Evolutionary conservation across 2,888 invertebrate species (phyloP), one percentile per base, ranked within the genome.

Genomic region (Graphium colonna): DNA sequence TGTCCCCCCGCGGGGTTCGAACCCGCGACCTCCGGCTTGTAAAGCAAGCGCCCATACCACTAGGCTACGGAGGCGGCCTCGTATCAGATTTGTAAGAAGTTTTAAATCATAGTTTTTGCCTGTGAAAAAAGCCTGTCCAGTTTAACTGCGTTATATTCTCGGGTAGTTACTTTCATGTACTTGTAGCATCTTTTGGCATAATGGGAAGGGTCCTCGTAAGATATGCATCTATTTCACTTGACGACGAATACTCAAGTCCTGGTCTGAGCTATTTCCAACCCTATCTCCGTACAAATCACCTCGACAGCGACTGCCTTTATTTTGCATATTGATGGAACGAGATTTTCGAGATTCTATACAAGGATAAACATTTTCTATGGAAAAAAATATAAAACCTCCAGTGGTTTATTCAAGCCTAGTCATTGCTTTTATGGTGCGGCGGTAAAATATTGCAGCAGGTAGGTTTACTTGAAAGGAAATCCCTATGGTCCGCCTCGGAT

Each of bases 381-480:
- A 52, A 52, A 52, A 52, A 48, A 48, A 21, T 21, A 21, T 21
- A 21, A 28, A 13, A 31, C 26, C 7, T 40, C 16, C 28, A n/a
- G 21, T 36, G 39, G 52, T 43, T 52, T 48, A 48, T 55, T 47
- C 9, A 51, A 51, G 47, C 42, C 21, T 17, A 47, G 44, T 54
- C 59, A 54, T 57, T 56, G 47, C 50, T 53, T 21, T 49, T 47
- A 49, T 52, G 52, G 45, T 38, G 54, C 40, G 42, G 42, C 44
- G 51, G 42, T 21, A 43, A 50, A 55, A 46, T 51, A 36, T 44
- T 13, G 51, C 43, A 42, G 66, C 69, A 71, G 68, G 75, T 73
- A 75, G 64, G 63, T 48, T 52, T 41, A 40, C 57, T 67, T 69
- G 67, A 72, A 69, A 69, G 73, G 71, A 76, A 75, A 78, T 77